phyloP scores from a whole-genome alignment of 2,888 invertebrate species.

The Chironomus riparius region DNA sequence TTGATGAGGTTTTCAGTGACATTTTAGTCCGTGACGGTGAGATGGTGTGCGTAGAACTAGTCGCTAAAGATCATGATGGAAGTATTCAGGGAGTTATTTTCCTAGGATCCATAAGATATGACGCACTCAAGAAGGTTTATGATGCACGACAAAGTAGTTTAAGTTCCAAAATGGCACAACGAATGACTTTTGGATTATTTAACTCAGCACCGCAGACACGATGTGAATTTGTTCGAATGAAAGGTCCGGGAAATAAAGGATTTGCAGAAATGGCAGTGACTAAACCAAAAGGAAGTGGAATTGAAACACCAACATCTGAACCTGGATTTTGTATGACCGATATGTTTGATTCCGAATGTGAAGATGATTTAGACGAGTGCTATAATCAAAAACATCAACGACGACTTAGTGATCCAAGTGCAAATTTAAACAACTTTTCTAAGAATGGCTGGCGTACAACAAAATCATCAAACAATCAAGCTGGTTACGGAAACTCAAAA shows the following conservation, averaged over 20 bases:
- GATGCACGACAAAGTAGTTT: constrained; percentile 91
- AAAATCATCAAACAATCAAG: constrained; percentile 33
- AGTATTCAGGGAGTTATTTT: constrained; percentile 89
- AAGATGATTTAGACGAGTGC: constrained; percentile 77
- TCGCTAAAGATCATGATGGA: constrained; percentile 81
- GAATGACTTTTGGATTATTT: constrained; percentile 89
- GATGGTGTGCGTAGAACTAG: constrained; percentile 97
- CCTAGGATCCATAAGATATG: constrained; percentile 94
- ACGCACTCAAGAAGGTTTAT: constrained; percentile 93
- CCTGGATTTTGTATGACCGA: constrained; percentile 76
- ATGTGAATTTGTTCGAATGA: constrained; percentile 97
- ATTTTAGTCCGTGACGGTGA: constrained; percentile 95
- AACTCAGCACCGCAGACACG: constrained; percentile 66
- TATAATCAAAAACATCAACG: constrained; percentile 73
- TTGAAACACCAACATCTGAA: constrained; percentile 91
- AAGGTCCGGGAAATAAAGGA: constrained; percentile 89
- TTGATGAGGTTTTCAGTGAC: constrained; percentile 97
- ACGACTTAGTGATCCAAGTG: constrained; percentile 81
- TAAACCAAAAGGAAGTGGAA: constrained; percentile 84
- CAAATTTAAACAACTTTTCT: constrained; percentile 76
- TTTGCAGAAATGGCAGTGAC: constrained; percentile 56
- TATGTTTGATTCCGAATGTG: constrained; percentile 80
- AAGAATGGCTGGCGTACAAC: constrained; percentile 72
- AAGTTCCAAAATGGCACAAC: constrained; percentile 88
- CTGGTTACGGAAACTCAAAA: constrained; percentile 53